Base-by-base conservation (phyloP, 2,797 vertebrate species). In the Ficedula albicollis region DNA sequence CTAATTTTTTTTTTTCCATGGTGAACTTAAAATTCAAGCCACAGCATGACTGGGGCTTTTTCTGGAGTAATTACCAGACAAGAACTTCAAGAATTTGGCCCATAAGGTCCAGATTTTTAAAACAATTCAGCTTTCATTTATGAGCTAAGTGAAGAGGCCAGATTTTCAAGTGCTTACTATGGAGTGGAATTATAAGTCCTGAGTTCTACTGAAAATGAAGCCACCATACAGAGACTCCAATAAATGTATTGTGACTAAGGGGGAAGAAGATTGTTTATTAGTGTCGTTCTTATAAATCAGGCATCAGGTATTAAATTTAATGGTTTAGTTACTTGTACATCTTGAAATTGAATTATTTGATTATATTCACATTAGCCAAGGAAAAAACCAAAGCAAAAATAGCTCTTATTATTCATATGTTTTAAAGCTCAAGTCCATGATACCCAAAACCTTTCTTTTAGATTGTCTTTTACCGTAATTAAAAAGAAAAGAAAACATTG, bases 141-240 rank as follows among this genome's bases (percentile, higher is more conserved):
- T 1, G 1, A 74, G 15, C 5, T n/a, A 39, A 66, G 58, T 19
- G 15, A 86, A 84, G 16, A 60, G 15, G 21, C 11, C 49, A 46
- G 41, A 58, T 82, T 84, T 90, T 72, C 51, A 66, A 54, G 39
- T 9, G 14, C 15, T 78, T 0, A 0, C 4, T 51, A 10, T 36
- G 38, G 17, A 55, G 27, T 39, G 23, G 13, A 90, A 78, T n/a
- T 49, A 23, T 25, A 32, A 68, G 7, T 56, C 52, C 15, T 9
- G 13, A 73, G 10, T 63, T 70, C 18, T 49, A 43, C 9, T 1
- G 0, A 66, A 79, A 55, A 38, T 30, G 26, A 48, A 74, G 26
- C 17, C 2, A 0, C 15, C 62, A 5, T 26, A 29, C 7, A 69
- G 27, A 54, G 3, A n/a, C 3, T 68, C 5, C 12, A 26, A 66